A percentile compares a stretch with the other conserved stretches of the same genome.
These are phyloP conservation scores for Strigamia crassipes DNA, from an alignment of 2,888 invertebrate genomes.

Conservation along the genomic window DNA sequence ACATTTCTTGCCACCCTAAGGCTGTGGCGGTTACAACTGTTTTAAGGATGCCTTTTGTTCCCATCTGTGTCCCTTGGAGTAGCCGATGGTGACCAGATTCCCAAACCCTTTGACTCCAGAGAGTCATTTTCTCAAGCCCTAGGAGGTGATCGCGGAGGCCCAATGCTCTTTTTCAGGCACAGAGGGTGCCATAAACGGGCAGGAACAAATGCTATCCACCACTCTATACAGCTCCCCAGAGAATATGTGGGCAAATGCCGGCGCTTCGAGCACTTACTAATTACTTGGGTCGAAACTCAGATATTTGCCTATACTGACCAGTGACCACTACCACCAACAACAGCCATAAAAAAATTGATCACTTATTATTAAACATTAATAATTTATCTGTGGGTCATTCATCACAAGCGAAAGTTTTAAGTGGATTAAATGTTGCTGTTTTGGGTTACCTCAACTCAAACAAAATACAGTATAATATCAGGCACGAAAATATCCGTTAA, in stretches of 20 bases:
- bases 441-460: neutral
- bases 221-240: constrained; percentile 28
- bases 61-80: constrained; percentile 5
- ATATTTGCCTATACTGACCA: neutral
- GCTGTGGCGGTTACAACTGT: constrained; percentile 6
- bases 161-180: neutral
- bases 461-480: neutral
- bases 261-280: constrained; percentile 20
- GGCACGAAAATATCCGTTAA: neutral
- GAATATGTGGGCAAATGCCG: neutral
- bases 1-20: neutral
- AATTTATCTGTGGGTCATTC: neutral
- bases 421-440: neutral
- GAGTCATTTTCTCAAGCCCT: constrained; percentile 31
- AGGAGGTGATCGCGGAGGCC: constrained; percentile 4
- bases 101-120: constrained; percentile 39
- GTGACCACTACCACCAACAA: neutral
- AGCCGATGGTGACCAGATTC: constrained; percentile 28
- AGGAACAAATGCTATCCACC: constrained; percentile 13
- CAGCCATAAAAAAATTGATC: neutral
- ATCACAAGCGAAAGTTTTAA: neutral
- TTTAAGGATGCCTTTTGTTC: constrained; percentile 25
- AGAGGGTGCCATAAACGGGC: constrained; percentile 33
- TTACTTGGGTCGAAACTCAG: neutral
- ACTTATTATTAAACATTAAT: neutral